Evolutionary conservation across 2,797 vertebrate genomes (phyloP).

Genomic region (Crypturellus tataupa): DNA sequence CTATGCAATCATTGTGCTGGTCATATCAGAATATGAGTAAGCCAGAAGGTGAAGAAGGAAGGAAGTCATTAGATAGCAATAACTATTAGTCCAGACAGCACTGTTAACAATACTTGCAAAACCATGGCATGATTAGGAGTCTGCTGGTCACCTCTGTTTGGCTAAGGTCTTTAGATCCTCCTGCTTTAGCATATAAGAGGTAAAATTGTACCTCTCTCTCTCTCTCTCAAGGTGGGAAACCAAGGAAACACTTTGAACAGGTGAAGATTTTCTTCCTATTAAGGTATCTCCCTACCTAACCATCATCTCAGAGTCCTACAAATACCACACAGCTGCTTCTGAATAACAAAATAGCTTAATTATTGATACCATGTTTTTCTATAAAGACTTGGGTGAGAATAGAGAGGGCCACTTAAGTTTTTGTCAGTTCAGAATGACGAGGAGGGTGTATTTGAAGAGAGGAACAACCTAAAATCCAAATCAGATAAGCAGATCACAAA

Average conservation of each 20-base stretch:
- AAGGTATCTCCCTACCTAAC: not conserved
- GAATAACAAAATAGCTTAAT: not conserved
- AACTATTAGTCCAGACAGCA: not conserved
- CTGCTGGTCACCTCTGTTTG: not conserved
- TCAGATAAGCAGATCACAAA: not conserved
- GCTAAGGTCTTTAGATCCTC: not conserved
- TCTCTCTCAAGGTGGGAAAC: not conserved
- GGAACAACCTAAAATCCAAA: slow-evolving; percentile 22
- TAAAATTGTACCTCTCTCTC: not conserved
- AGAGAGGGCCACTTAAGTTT: not conserved
- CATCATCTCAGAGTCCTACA: not conserved
- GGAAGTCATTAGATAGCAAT: not conserved
- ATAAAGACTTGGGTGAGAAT: not conserved
- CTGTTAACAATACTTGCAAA: not conserved
- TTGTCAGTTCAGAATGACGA: not conserved
- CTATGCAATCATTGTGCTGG: not conserved
- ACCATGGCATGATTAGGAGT: not conserved
- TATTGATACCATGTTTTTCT: not conserved
- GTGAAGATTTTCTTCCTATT: not conserved
- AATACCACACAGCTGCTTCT: not conserved
- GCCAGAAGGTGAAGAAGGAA: not conserved
- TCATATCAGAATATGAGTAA: not conserved
- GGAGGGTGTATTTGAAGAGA: not conserved
- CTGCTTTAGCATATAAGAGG: not conserved
- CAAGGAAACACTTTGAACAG: not conserved